Evolutionary conservation across 2,888 invertebrate species (phyloP), one percentile per base, ranked within the genome.

Genomic region (Cheilosia urbana): DNA sequence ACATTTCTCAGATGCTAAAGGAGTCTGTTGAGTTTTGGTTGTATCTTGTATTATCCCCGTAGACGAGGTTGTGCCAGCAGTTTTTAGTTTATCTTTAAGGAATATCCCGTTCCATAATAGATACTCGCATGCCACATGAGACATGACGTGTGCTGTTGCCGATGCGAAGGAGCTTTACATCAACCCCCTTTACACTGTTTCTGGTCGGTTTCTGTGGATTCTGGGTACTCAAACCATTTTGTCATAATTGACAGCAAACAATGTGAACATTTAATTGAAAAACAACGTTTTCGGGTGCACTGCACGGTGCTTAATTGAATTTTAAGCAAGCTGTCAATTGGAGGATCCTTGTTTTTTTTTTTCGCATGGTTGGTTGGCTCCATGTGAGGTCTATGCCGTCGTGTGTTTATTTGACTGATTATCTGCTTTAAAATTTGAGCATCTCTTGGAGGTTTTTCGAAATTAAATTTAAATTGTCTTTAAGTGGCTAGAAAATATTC

Each of bases 191-290:
- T 3, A 11, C 40, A 15, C 9, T 40, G 3, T 15, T 2, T 42
- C n/a, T n/a, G 17, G n/a, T n/a, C 2, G 21, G 45, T 47, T 27
- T 34, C 21, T 72, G 76, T 76, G 76, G 69, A 60, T 76, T 77
- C 66, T 60, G 24, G 51, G 66, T 51, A 49, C 83, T 83, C 68
- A 73, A 51, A 68, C 73, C 65, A 65, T 69, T 73, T 65, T 69
- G 30, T 47, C 60, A 75, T 79, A 75, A 83, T 79, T 85, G 84
- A 80, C 76, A 62, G 65, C 47, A 85, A 85, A 76, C 84, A 84
- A 80, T 80, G 76, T 66, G 75, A 71, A 84, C 71, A 76, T 84
- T 84, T 84, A 84, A 84, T 84, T 84, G 80, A 80, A 80, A 80
- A 84, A 80, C 76, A 84, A 84, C 80, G 71, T 71, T 80, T 71